These are phyloP conservation scores for Tupaia chinensis DNA, from an alignment of 2,113 vertebrate genomes.

Conservation along the genomic window DNA sequence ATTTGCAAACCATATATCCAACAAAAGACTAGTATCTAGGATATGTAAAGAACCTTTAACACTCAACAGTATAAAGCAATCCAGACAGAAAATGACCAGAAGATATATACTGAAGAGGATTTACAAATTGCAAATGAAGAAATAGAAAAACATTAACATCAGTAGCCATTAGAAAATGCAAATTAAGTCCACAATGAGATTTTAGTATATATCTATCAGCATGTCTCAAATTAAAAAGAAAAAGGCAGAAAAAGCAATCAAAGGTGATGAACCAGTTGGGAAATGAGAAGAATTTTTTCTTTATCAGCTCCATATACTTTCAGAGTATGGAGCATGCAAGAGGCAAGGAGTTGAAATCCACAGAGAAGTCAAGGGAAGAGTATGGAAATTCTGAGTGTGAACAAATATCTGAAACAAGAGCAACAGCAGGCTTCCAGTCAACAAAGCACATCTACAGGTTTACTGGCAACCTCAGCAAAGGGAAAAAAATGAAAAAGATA, in stretches of 20 bases:
- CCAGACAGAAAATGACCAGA: not conserved
- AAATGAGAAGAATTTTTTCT: too few species aligned
- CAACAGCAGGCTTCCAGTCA: too few species aligned
- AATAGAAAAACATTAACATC: not conserved
- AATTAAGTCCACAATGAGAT: not conserved
- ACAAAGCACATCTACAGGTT: too few species aligned
- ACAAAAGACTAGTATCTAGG: not conserved
- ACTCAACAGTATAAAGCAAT: not conserved
- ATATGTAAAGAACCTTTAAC: not conserved
- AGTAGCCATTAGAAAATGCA: not conserved
- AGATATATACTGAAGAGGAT: not conserved
- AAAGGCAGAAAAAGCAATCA: not conserved
- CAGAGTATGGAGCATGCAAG: too few species aligned
- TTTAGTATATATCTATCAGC: not conserved
- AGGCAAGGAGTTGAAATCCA: too few species aligned
- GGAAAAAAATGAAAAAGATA: too few species aligned
- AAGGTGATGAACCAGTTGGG: too few species aligned
- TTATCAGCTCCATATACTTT: too few species aligned
- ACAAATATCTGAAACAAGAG: too few species aligned
- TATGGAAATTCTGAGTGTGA: too few species aligned
- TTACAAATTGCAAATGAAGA: not conserved
- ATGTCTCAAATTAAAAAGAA: not conserved
- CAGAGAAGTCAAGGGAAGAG: too few species aligned
- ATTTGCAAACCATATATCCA: not conserved
- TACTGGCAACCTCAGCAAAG: too few species aligned